Evolutionary conservation across 2,888 invertebrate genomes (phyloP), one percentile per base, ranked within the genome.

Genomic region (Deilephila porcellus): DNA sequence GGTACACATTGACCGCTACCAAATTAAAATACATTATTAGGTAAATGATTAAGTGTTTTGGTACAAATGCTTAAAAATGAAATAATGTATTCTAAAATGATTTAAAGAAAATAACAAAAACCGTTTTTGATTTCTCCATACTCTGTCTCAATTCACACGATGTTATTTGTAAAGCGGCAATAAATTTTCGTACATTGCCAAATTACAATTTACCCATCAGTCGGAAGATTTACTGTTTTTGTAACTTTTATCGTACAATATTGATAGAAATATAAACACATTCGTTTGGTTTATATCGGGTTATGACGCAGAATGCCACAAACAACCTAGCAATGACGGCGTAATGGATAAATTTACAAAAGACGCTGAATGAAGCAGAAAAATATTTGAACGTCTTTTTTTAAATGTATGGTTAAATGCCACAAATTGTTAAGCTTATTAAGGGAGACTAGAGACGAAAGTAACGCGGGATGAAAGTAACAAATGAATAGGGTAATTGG

Each of bases 231-330:
- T 63, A 63, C 19, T 34, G 63, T 34, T 63, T 63, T 63, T 34
- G 20, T 63, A 37, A 19, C 59, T 34, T 34, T 70, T 56, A 71
- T 53, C 32, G 32, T 71, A 59, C 53, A 71, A 71, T 71, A 71
- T 71, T 71, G 71, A 71, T 71, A 59, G 71, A 19, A 71, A 59
- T 56, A 34, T 59, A 71, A 71, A 71, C 71, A 71, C 32, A 59
- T 59, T 71, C 11, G 32, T 59, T 71, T 34, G 34, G 29, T 32
- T 70, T 70, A 70, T 53, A 19, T 11, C 32, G 34, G n/a, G 37
- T 63, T 63, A 71, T 71, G 71, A 59, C 71, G 70, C 70, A 56
- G 70, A 14, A 56, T 62, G 7, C 62, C 32, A 62, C 32, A 63
- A 63, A 63, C 63, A 63, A 63, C 34, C 34, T 37, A 11, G 63